Evolutionary conservation across 1,140 invertebrate species (phyloP).

Genomic region (Choristoneura fumiferana): DNA sequence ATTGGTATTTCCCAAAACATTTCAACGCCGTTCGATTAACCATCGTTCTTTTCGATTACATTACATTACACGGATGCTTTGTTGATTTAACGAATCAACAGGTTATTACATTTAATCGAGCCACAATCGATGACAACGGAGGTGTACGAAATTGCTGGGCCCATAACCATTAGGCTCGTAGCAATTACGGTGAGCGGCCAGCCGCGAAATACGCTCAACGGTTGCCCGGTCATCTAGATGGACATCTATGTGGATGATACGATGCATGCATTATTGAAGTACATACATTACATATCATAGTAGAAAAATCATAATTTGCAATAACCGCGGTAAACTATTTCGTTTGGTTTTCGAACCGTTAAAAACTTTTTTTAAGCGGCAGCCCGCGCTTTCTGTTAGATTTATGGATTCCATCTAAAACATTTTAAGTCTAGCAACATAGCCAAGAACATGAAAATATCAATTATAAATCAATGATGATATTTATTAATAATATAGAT

Average conservation of each 20-base stretch:
- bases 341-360: too few relatives aligned
- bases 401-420: too few relatives aligned
- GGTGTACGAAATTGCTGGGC: slow-evolving; percentile 43
- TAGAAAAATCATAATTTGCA: too few relatives aligned
- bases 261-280: too few relatives aligned
- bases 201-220: slow-evolving; percentile 52
- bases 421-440: too few relatives aligned
- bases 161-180: slow-evolving; percentile 38
- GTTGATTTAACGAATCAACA: slow-evolving; percentile 34
- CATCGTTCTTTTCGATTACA: slow-evolving; percentile 25
- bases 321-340: too few relatives aligned
- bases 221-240: slow-evolving; percentile 20
- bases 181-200: slow-evolving; percentile 54
- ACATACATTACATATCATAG: too few relatives aligned
- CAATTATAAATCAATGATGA: slow-evolving; percentile 5
- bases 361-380: too few relatives aligned
- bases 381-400: too few relatives aligned
- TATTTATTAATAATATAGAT: slow-evolving; percentile 18
- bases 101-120: slow-evolving; percentile 28
- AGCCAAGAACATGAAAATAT: too few relatives aligned
- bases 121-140: slow-evolving; percentile 25
- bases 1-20: slow-evolving; percentile 1
- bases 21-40: slow-evolving; percentile 15
- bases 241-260: too few relatives aligned
- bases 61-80: slow-evolving; percentile 25